Evolutionary conservation across 2,888 invertebrate genomes (phyloP), one percentile per base, ranked within the genome.

Genomic region (Proisotoma minuta): DNA sequence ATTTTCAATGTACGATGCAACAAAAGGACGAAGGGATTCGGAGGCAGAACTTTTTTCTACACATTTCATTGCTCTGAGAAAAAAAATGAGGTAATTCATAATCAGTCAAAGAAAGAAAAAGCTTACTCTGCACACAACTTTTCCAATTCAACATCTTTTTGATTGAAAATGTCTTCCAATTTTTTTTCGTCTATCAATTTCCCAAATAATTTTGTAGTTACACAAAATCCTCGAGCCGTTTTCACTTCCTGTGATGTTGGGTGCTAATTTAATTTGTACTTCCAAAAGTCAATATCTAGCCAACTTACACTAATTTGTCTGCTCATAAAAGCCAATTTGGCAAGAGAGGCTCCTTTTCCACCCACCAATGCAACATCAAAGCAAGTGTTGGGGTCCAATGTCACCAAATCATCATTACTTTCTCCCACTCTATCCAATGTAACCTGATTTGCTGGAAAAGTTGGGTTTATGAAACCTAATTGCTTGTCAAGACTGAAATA

Each of bases 291-390:
- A n/a, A 29, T 43, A 10, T 59, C 39, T 26, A 61, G 40, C 18
- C 2, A 8, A n/a, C 15, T 10, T 34, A 34, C 34, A 15, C 40
- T 68, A 67, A 53, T 65, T 63, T 29, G 59, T 61, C 24, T 77
- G 3, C n/a, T 73, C 52, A 79, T 72, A 20, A 77, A 76, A 8
- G 80, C 77, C 50, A 91, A 78, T 40, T 85, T 77, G 0, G 87
- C 87, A 15, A 91, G 77, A 1, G 90, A 89, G 1, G 86, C 84
- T 10, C 87, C 90, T 77, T 91, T 91, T 0, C 89, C 90, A 0
- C 91, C 91, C 0, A 87, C 86, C 10, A 86, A 76, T 8, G 77
- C 76, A 0, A 83, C 77, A 66, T 83, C 82, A 24, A 80, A 79
- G 26, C 85, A 74, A 12, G 12, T 28, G n/a, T 47, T 18, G 5